Conservation (phyloP, 2,113 vertebrate genomes). For the Erythrolamprus reginae region DNA sequence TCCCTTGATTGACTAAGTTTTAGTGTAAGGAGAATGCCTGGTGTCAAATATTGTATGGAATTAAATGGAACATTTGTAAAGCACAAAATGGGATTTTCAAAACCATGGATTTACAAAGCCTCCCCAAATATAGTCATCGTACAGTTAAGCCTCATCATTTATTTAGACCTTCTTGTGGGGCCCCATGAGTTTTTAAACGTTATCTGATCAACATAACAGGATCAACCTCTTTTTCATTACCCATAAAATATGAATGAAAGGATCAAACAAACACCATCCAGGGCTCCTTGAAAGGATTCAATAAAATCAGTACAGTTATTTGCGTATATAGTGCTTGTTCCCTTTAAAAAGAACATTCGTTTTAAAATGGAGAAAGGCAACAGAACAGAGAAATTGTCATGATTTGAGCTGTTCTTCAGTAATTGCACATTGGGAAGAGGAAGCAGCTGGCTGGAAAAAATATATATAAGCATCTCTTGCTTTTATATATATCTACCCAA, state of each 20-base stretch:
- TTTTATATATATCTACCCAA: background rate
- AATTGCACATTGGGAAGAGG: background rate
- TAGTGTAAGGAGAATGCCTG: background rate
- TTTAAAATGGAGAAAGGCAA: background rate
- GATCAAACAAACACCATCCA: conserved; percentile 18
- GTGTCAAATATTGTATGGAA: background rate
- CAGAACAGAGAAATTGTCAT: background rate
- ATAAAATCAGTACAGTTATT: conserved; percentile 34
- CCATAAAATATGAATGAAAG: conserved; percentile 50
- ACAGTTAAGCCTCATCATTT: conserved; percentile 43
- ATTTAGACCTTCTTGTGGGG: conserved; percentile 44
- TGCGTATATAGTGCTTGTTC: background rate
- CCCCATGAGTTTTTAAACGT: conserved; percentile 42
- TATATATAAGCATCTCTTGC: background rate
- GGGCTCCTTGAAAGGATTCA: conserved; percentile 43
- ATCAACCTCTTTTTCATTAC: conserved; percentile 61
- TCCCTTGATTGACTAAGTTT: background rate
- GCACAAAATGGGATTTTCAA: conserved; percentile 27
- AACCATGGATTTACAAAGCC: conserved; percentile 2
- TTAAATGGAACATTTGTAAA: conserved; percentile 3
- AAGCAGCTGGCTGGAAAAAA: background rate
- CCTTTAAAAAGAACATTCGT: conserved; percentile 3
- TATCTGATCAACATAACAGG: conserved; percentile 57
- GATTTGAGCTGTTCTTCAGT: background rate
- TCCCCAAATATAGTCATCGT: conserved; percentile 13